A percentile compares a stretch with the other conserved stretches of the same genome.
Evolutionary conservation across 2,888 invertebrate genomes (phyloP).

Genomic region (Drosophila koepferae): DNA sequence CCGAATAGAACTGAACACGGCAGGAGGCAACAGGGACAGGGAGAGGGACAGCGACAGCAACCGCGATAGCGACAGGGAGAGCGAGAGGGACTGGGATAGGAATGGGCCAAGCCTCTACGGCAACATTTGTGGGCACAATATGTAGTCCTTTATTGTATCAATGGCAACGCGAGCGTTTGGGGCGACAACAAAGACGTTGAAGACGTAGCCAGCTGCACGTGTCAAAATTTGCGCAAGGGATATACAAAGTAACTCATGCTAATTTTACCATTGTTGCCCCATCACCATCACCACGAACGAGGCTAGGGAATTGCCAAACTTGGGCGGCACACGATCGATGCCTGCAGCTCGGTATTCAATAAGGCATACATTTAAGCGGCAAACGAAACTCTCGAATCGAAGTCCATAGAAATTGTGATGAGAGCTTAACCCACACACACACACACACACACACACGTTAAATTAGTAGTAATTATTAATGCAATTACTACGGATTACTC

Average conservation of each 20-base stretch:
- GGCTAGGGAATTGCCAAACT: conserved; percentile 16
- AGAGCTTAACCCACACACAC: conserved; percentile 1
- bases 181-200: conserved; percentile 16
- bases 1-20: conserved; percentile 48
- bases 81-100: not conserved
- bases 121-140: conserved; percentile 56
- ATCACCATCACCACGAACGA: not conserved
- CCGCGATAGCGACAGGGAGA: not conserved
- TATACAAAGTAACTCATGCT: conserved; percentile 75
- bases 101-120: conserved; percentile 25
- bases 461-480: conserved; percentile 28
- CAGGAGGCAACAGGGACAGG: conserved; percentile 19
- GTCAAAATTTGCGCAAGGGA: conserved; percentile 75
- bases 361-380: not conserved
- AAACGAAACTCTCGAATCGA: not conserved
- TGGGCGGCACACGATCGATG: conserved; percentile 18
- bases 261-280: conserved; percentile 67
- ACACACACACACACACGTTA: conserved; percentile 1
- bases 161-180: conserved; percentile 53
- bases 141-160: conserved; percentile 64
- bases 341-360: not conserved
- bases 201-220: conserved; percentile 40
- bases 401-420: conserved; percentile 10
- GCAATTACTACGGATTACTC: conserved; percentile 20
- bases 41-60: conserved; percentile 2